These are phyloP conservation scores for Pseudoips prasinana DNA, from an alignment of 2,888 invertebrate genomes.

Conservation along the genomic window DNA sequence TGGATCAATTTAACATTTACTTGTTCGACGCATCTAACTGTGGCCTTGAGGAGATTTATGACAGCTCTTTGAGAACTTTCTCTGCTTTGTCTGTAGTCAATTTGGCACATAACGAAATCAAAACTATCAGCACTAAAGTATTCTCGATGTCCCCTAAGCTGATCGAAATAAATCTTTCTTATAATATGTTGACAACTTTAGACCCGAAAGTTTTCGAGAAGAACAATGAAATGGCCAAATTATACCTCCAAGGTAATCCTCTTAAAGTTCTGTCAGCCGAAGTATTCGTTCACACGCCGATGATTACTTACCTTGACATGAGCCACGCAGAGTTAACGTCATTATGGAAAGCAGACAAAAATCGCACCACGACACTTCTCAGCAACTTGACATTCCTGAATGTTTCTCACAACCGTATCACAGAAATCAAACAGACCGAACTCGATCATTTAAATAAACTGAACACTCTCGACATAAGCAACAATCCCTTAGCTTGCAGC, in stretches of 20 bases:
- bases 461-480: slow-evolving; percentile 82
- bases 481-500: slow-evolving; percentile 86
- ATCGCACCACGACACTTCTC: slow-evolving; percentile 66
- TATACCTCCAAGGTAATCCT: slow-evolving; percentile 88
- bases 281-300: slow-evolving; percentile 84
- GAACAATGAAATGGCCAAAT: slow-evolving; percentile 84
- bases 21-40: slow-evolving; percentile 89
- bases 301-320: slow-evolving; percentile 85
- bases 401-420: slow-evolving; percentile 83
- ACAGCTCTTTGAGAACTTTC: slow-evolving; percentile 87
- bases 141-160: slow-evolving; percentile 82
- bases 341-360: slow-evolving; percentile 83
- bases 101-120: slow-evolving; percentile 85
- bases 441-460: slow-evolving; percentile 81
- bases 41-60: slow-evolving; percentile 83
- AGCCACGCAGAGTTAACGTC: slow-evolving; percentile 86
- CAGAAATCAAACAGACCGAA: slow-evolving; percentile 80
- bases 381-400: slow-evolving; percentile 82
- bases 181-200: slow-evolving; percentile 84
- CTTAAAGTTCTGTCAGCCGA: slow-evolving; percentile 84
- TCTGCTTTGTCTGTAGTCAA: slow-evolving; percentile 85
- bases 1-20: slow-evolving; percentile 84
- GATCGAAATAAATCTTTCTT: slow-evolving; percentile 86
- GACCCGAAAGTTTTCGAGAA: slow-evolving; percentile 84
- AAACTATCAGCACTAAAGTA: slow-evolving; percentile 77